phyloP scores from a whole-genome alignment of 1,140 invertebrate genomes.

The Dufourea novaeangliae region DNA sequence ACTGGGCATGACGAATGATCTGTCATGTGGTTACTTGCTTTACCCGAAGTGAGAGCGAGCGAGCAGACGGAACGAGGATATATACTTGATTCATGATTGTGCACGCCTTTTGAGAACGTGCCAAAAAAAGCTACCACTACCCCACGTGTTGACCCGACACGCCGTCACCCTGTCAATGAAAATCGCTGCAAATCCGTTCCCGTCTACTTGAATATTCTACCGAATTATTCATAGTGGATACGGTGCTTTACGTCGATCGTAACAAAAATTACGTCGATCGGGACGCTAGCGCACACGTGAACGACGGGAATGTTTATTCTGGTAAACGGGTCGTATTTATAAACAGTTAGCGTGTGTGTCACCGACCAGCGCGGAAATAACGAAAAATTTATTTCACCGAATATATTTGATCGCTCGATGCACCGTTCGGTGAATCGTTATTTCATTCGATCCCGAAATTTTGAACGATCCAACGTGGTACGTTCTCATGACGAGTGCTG shows the following conservation, averaged over 20 bases:
- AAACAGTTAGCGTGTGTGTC: not conserved
- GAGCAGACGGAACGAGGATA: slow-evolving; percentile 19
- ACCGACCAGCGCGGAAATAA: not conserved
- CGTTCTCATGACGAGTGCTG: not conserved
- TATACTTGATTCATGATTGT: slow-evolving; percentile 34
- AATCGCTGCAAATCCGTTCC: not conserved
- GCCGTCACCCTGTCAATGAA: not conserved
- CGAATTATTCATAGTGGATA: not conserved
- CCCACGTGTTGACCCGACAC: not conserved
- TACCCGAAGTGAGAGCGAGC: not conserved
- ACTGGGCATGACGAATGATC: slow-evolving; percentile 62
- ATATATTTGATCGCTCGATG: slow-evolving; percentile 1
- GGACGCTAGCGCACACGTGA: not conserved
- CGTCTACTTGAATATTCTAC: not conserved
- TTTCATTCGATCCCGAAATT: not conserved
- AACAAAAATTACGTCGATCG: slow-evolving; percentile 19
- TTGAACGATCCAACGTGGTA: not conserved
- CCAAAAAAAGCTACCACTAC: slow-evolving; percentile 52
- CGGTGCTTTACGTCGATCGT: too few relatives aligned
- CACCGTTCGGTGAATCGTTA: not conserved
- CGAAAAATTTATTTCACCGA: slow-evolving; percentile 20
- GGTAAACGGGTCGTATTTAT: not conserved
- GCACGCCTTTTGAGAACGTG: slow-evolving; percentile 53
- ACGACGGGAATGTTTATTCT: slow-evolving; percentile 19
- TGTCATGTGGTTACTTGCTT: slow-evolving; percentile 55